A percentile compares a stretch with the other conserved stretches of the same genome.
Evolutionary conservation across 2,888 invertebrate genomes (phyloP).

Genomic region (Sipha maydis): DNA sequence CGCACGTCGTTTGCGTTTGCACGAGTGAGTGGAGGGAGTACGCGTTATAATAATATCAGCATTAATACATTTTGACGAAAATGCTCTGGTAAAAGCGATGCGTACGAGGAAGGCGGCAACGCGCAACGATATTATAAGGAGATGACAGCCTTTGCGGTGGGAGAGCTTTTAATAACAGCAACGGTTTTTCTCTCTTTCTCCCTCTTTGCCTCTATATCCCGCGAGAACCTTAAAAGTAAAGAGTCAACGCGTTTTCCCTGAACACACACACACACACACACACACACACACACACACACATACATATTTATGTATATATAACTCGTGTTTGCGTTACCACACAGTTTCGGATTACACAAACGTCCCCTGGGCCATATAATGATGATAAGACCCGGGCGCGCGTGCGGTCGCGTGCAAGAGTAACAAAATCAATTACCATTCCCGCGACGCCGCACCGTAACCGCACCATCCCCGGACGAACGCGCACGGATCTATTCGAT

Average conservation of each 20-base stretch:
- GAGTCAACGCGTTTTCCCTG: conserved; percentile 24
- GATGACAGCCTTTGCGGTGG: not conserved
- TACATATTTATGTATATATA: not conserved
- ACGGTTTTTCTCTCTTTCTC: not conserved
- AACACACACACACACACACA: too few species aligned
- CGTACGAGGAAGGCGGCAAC: not conserved
- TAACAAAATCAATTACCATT: conserved; percentile 47
- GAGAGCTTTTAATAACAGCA: not conserved
- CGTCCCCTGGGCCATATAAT: conserved; percentile 52
- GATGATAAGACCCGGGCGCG: conserved; percentile 43
- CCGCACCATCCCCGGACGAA: not conserved
- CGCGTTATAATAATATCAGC: not conserved
- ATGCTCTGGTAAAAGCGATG: not conserved
- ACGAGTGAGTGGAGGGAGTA: too few species aligned
- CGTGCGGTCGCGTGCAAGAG: conserved; percentile 48
- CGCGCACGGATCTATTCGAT: not conserved
- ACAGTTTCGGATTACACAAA: conserved; percentile 54
- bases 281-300: too few species aligned
- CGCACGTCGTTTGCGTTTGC: too few species aligned
- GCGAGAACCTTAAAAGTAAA: conserved; percentile 33
- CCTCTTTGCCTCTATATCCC: not conserved
- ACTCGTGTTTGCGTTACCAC: not conserved
- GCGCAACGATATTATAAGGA: not conserved
- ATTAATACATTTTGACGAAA: not conserved
- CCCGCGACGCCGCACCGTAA: not conserved